These are phyloP conservation scores for Fistularia tabacaria DNA, from an alignment of 2,797 vertebrate species.

Conservation along the genomic window DNA sequence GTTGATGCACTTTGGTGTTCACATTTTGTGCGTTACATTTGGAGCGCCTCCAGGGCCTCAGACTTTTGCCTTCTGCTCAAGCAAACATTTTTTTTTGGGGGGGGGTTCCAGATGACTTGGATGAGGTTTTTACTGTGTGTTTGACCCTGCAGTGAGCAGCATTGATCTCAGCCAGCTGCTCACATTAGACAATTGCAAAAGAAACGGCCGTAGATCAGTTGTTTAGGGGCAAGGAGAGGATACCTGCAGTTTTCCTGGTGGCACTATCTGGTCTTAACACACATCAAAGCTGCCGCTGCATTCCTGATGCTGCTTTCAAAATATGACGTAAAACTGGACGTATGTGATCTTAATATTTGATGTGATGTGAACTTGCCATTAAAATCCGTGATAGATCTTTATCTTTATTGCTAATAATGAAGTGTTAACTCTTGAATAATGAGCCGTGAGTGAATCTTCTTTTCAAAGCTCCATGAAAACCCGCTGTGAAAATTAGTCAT, in stretches of 20 bases:
- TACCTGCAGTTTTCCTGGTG: no score
- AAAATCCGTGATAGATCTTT: no score
- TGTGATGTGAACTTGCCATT: not conserved
- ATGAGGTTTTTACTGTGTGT: slow-evolving; percentile 45
- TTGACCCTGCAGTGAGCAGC: slow-evolving; percentile 39
- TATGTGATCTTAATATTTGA: slow-evolving; percentile 21
- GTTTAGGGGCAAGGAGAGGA: slow-evolving; percentile 31
- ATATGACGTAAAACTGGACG: slow-evolving; percentile 18
- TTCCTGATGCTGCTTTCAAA: slow-evolving; percentile 12
- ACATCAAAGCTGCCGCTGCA: not conserved
- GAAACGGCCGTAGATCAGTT: slow-evolving; percentile 15
- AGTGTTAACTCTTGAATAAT: no score
- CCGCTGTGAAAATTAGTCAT: no score
- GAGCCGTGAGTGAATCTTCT: no score
- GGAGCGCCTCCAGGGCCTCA: slow-evolving; percentile 49
- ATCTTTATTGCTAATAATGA: no score
- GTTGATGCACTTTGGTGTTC: slow-evolving; percentile 50
- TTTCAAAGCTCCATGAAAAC: no score
- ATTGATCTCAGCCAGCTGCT: slow-evolving; percentile 54
- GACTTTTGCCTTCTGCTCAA: slow-evolving; percentile 40
- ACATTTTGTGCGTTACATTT: slow-evolving; percentile 54
- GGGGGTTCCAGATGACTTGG: slow-evolving; percentile 47
- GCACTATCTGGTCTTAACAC: no score
- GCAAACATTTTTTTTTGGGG: slow-evolving; percentile 41
- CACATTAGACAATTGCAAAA: slow-evolving; percentile 51